Base-by-base conservation (phyloP, 2,888 invertebrate genomes). In the Anthoptus insignis region DNA sequence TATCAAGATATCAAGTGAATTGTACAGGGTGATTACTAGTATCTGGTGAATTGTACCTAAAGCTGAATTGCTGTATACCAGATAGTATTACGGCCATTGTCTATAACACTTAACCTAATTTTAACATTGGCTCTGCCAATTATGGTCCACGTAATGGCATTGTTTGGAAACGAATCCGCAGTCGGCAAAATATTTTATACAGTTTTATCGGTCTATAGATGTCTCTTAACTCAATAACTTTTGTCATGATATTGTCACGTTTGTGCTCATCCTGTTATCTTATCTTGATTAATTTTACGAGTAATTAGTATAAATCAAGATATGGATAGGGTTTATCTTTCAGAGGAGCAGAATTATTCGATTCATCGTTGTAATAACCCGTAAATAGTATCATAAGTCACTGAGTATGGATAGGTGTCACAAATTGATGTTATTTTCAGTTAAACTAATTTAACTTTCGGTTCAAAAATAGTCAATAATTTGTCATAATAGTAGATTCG, bases 31-130 rank as follows among this genome's bases (percentile, higher is more conserved):
- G n/a, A n/a, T n/a, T n/a, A n/a, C n/a, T n/a, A n/a, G n/a, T n/a
- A n/a, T n/a, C n/a, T n/a, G n/a, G n/a, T n/a, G 77, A 84, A 84
- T 83, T 75, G 76, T 73, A 76, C 68, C 72, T 27, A 27, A 27
- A 27, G 74, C 73, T 78, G 76, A 72, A 74, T 56, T 27, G 42
- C 24, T 42, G 42, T 42, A 27, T 24, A 56, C 56, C 24, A 27
- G 24, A 27, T 39, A 14, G 11, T n/a, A 19, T 16, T 19, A 42
- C 0, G 16, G 24, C 24, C 6, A 16, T 56, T 56, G 34, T 56
- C 42, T 56, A 42, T 42, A 27, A 22, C 42, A 76, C 73, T 71
- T 61, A 68, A 74, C 69, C 65, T 37, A 24, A 27, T 56, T 56
- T 56, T 24, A 56, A 56, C 56, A 56, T 39, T n/a, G 24, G 39